Evolutionary conservation across 2,888 invertebrate genomes (phyloP).

Genomic region (Tyria jacobaeae): DNA sequence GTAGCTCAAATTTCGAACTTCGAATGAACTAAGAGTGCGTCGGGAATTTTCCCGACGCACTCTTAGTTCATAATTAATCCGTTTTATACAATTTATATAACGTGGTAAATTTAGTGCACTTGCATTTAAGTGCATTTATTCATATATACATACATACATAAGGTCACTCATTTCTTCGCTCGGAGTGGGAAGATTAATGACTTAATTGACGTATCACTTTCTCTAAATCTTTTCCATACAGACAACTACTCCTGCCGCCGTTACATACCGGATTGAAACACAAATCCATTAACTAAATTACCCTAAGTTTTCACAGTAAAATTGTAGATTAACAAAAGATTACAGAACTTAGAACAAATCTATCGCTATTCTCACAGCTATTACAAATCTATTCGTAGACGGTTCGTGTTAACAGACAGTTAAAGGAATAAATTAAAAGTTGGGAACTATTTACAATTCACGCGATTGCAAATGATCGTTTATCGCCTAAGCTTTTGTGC

Average conservation of each 20-base stretch:
- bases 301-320: slow-evolving; percentile 10
- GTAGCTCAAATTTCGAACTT: too few relatives aligned
- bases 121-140: too few relatives aligned
- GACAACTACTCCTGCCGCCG: not conserved
- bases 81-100: too few relatives aligned
- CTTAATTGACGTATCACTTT: too few relatives aligned
- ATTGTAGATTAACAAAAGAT: slow-evolving; percentile 33
- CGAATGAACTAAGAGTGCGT: too few relatives aligned
- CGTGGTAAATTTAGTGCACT: too few relatives aligned
- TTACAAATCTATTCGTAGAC: slow-evolving; percentile 8
- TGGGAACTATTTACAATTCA: slow-evolving; percentile 39
- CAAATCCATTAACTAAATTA: not conserved
- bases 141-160: too few relatives aligned
- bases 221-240: too few relatives aligned
- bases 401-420: slow-evolving; percentile 49
- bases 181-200: too few relatives aligned
- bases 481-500: slow-evolving; percentile 17
- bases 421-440: slow-evolving; percentile 58
- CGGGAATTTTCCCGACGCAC: too few relatives aligned
- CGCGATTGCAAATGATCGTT: slow-evolving; percentile 24
- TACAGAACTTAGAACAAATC: slow-evolving; percentile 32
- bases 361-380: slow-evolving; percentile 28
- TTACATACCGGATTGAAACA: not conserved
- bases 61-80: too few relatives aligned
- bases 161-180: too few relatives aligned